phyloP scores from a whole-genome alignment of 2,888 invertebrate genomes.

The Orthosia gracilis region DNA sequence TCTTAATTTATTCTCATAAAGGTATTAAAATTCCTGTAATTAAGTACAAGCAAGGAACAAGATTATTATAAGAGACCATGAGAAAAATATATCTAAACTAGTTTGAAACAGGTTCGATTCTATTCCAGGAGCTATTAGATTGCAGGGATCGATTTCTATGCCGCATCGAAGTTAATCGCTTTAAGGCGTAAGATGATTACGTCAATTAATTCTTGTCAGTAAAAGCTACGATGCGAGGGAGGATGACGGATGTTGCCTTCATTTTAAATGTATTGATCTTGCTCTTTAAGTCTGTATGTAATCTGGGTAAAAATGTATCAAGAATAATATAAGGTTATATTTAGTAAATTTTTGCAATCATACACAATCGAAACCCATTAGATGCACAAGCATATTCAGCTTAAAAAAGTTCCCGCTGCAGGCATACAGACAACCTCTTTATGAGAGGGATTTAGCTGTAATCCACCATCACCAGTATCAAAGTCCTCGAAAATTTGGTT shows the following conservation, averaged over 20 bases:
- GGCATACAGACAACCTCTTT: neutral
- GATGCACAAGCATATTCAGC: neutral
- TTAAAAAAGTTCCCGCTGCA: neutral
- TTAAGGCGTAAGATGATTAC: constrained; percentile 44
- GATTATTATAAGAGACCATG: constrained; percentile 27
- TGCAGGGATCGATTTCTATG: constrained; percentile 45
- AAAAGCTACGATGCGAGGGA: constrained; percentile 6
- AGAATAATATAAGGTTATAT: neutral
- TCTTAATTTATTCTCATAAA: neutral
- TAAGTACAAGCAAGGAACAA: constrained; percentile 10
- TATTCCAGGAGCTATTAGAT: constrained; percentile 45
- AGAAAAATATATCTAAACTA: constrained; percentile 47
- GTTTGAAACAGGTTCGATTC: constrained; percentile 53
- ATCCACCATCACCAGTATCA: neutral
- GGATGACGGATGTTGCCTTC: constrained; percentile 18
- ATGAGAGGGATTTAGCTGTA: neutral
- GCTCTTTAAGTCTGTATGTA: neutral
- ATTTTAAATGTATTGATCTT: constrained; percentile 17
- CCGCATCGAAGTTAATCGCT: constrained; percentile 38
- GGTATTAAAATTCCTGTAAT: constrained; percentile 19
- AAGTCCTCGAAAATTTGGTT: too few species aligned
- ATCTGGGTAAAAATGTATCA: neutral
- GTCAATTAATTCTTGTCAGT: constrained; percentile 49
- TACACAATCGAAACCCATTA: neutral
- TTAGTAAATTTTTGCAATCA: neutral